Evolutionary conservation across 2,113 vertebrate species (phyloP).

Genomic region (Colistium nudipinnis): DNA sequence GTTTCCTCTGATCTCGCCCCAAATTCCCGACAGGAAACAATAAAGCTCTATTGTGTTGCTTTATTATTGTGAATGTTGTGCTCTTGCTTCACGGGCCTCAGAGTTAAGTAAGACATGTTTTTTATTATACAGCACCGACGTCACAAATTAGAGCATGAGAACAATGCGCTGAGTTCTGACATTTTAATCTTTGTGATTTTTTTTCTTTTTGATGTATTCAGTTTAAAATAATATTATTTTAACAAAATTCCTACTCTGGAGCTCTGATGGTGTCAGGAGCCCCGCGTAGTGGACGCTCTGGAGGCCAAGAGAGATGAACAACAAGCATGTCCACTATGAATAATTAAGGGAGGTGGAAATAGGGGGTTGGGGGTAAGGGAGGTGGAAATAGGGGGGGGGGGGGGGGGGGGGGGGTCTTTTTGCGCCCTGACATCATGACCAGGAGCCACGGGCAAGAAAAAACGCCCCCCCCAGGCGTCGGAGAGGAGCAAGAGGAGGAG

Average conservation of each 20-base stretch:
- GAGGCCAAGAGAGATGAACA: neutral
- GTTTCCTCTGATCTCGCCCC: slow-evolving; percentile 27
- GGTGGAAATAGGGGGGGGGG: too few species aligned
- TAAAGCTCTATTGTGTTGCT: slow-evolving; percentile 2
- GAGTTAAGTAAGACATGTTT: neutral
- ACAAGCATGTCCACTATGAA: slow-evolving; percentile 61
- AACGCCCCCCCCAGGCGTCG: slow-evolving; percentile 37
- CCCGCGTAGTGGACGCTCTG: slow-evolving; percentile 19
- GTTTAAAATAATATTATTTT: too few species aligned
- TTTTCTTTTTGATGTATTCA: too few species aligned
- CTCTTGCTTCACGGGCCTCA: neutral
- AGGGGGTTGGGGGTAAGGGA: too few species aligned
- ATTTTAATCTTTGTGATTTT: too few species aligned
- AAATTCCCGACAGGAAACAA: slow-evolving; percentile 14
- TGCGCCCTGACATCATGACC: slow-evolving; percentile 53
- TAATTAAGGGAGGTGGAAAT: slow-evolving; percentile 75
- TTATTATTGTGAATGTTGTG: neutral
- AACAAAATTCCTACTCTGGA: too few species aligned
- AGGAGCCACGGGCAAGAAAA: slow-evolving; percentile 27
- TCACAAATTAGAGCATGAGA: too few species aligned
- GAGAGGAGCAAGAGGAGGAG: slow-evolving; percentile 2
- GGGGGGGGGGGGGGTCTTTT: neutral
- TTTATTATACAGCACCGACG: too few species aligned
- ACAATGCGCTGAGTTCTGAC: too few species aligned
- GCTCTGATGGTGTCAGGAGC: slow-evolving; percentile 10